Evolutionary conservation across 2,113 vertebrate genomes (phyloP).

Genomic region (Cervus canadensis): DNA sequence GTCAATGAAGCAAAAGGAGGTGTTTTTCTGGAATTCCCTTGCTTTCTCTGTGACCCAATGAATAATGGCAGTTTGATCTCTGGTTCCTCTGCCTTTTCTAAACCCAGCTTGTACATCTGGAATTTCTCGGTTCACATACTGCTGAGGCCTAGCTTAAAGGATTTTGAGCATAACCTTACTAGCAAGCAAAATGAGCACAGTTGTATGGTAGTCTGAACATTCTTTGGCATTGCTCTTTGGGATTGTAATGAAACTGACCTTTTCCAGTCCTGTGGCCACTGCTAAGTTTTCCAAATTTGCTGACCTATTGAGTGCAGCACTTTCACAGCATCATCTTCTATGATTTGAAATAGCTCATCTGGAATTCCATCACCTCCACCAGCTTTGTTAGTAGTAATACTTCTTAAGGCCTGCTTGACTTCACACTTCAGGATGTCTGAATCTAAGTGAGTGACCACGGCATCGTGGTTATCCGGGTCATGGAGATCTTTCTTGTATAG

Average conservation of each 20-base stretch:
- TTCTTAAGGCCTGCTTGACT: not conserved
- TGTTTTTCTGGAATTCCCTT: not conserved
- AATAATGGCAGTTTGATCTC: not conserved
- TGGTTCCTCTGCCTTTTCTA: not conserved
- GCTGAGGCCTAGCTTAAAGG: not conserved
- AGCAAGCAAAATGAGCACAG: not conserved
- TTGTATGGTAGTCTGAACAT: not conserved
- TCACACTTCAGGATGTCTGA: not conserved
- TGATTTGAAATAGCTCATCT: not conserved
- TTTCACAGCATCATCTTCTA: not conserved
- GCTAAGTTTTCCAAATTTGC: not conserved
- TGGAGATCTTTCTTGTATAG: not conserved
- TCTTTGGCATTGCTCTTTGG: not conserved
- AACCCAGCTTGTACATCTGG: not conserved
- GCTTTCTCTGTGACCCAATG: not conserved
- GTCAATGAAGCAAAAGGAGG: not conserved
- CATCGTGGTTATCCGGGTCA: accelerated
- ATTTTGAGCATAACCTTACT: not conserved
- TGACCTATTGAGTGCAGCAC: not conserved
- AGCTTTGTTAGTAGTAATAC: not conserved
- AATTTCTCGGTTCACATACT: not conserved
- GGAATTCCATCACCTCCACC: not conserved
- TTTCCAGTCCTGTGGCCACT: not conserved
- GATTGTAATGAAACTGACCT: not conserved
- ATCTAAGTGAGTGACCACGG: not conserved